phyloP scores from a whole-genome alignment of 1,140 invertebrate genomes.

The Neodiprion pinetum region DNA sequence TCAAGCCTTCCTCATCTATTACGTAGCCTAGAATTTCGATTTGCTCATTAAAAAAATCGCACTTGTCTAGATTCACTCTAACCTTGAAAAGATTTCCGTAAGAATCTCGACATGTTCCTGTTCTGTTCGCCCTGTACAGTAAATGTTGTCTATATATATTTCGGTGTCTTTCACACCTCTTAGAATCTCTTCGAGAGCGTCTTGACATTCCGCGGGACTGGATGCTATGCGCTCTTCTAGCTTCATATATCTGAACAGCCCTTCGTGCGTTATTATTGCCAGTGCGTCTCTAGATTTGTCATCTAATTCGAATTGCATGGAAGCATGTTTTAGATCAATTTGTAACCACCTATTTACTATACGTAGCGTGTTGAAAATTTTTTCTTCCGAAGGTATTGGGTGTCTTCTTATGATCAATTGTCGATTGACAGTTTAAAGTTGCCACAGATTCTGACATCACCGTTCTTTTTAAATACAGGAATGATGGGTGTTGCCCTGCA shows the following conservation, averaged over 20 bases:
- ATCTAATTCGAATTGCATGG: constrained; percentile 39
- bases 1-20: constrained; percentile 10
- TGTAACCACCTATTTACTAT: constrained; percentile 40
- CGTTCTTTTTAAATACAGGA: constrained; percentile 56
- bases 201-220: constrained; percentile 2
- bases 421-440: constrained; percentile 39
- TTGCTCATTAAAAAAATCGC: neutral
- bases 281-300: constrained; percentile 34
- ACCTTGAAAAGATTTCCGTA: neutral
- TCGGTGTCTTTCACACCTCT: constrained; percentile 23
- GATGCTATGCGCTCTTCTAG: constrained; percentile 8
- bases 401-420: constrained; percentile 36
- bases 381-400: constrained; percentile 43
- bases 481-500: constrained; percentile 59
- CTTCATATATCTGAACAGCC: constrained; percentile 10
- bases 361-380: constrained; percentile 46
- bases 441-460: constrained; percentile 39
- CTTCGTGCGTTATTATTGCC: constrained; percentile 21
- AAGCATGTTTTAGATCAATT: constrained; percentile 45
- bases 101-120: neutral
- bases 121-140: neutral
- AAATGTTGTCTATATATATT: neutral
- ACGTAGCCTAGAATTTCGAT: constrained; percentile 14
- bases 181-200: constrained; percentile 43
- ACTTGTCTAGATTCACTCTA: neutral